A percentile compares a stretch with the other conserved stretches of the same genome.
Conservation (phyloP, 2,113 vertebrate species). For the Acanthisitta chloris region DNA sequence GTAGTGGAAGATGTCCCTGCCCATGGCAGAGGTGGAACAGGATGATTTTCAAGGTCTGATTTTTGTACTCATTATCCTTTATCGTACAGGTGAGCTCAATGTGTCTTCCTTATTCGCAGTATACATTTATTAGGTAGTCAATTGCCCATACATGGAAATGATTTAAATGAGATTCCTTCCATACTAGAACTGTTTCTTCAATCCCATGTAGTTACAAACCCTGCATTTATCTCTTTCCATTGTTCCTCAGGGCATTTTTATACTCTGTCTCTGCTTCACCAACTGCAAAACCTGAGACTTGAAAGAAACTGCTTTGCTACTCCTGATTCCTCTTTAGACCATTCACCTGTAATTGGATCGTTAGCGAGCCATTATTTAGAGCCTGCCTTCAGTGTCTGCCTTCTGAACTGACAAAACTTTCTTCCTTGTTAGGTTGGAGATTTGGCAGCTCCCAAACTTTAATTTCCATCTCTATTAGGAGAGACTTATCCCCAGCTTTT, state of each 20-base stretch:
- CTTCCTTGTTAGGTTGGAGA: neutral
- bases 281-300: neutral
- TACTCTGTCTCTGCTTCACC: neutral
- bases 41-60: neutral
- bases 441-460: neutral
- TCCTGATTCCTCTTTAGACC: neutral
- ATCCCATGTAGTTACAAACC: neutral
- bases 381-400: neutral
- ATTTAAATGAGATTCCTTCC: neutral
- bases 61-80: neutral
- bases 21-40: neutral
- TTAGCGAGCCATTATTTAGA: neutral
- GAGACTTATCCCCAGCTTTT: constrained; percentile 13
- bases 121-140: neutral
- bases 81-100: neutral
- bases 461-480: constrained; percentile 15
- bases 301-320: neutral
- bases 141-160: neutral
- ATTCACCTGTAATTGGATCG: neutral
- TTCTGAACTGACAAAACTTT: neutral
- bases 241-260: constrained; percentile 16
- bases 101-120: neutral
- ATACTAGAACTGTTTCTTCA: neutral
- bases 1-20: neutral
- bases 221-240: neutral